Percentiles rank a stretch among this genome's conserved stretches.
phyloP scores from a whole-genome alignment of 2,888 invertebrate species.

The Argyresthia goedartella region DNA sequence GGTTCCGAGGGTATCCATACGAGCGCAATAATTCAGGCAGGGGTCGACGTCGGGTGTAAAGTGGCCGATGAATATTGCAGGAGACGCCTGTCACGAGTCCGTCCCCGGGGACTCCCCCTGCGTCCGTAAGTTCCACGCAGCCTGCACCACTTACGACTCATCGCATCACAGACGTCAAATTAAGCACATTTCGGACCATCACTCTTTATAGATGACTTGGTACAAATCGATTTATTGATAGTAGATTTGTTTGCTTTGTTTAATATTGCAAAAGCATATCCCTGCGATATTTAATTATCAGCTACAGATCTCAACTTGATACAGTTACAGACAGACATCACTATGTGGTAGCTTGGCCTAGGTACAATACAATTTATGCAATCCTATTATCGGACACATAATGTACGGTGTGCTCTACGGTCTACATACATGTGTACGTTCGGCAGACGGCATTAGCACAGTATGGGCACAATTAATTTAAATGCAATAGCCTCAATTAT shows the following conservation, averaged over 20 bases:
- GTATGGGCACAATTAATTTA: conserved; percentile 59
- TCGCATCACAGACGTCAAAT: conserved; percentile 7
- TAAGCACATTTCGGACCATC: conserved; percentile 6
- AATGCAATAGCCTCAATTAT: conserved; percentile 61
- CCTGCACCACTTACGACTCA: conserved; percentile 6
- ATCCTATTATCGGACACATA: conserved; percentile 44
- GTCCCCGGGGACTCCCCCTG: conserved; percentile 15
- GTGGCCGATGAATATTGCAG: conserved; percentile 60
- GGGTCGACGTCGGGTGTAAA: conserved; percentile 30
- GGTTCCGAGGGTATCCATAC: too few species aligned
- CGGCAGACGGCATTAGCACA: conserved; percentile 33
- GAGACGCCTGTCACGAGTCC: conserved; percentile 31
- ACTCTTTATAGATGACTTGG: not conserved
- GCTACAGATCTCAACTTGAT: not conserved
- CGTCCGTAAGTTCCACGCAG: not conserved
- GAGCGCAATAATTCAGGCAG: conserved; percentile 27
- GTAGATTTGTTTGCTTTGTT: not conserved
- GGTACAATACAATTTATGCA: conserved; percentile 50
- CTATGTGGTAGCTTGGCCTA: conserved; percentile 17
- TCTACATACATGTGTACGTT: conserved; percentile 26
- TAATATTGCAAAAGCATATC: not conserved
- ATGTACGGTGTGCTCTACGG: not conserved
- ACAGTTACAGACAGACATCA: not conserved
- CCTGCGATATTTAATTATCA: not conserved
- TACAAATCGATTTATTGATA: too few species aligned